phyloP scores from a whole-genome alignment of 2,888 invertebrate genomes.

The Spilarctia lutea region DNA sequence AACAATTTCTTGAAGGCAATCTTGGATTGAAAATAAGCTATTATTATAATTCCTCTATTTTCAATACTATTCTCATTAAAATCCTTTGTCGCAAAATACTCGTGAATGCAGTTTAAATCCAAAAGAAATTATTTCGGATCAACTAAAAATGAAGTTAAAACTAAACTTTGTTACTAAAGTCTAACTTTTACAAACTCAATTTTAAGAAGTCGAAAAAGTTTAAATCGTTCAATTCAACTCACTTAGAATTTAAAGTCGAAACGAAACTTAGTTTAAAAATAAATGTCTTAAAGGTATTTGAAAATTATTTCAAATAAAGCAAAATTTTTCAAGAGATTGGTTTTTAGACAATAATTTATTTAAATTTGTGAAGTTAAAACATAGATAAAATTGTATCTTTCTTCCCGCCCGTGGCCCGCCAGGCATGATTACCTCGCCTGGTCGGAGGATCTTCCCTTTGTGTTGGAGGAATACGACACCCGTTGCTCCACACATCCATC shows the following conservation, averaged over 20 bases:
- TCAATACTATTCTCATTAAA: not conserved
- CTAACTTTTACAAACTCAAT: slow-evolving; percentile 10
- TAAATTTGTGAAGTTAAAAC: not conserved
- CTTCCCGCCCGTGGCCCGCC: too few relatives aligned
- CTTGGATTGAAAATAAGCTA: too few relatives aligned
- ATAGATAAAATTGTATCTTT: too few relatives aligned
- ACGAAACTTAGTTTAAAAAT: not conserved
- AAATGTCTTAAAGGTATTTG: not conserved
- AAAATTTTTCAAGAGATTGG: not conserved
- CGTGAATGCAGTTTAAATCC: slow-evolving; percentile 2
- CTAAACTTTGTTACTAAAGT: not conserved
- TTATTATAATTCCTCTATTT: too few relatives aligned
- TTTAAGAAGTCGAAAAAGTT: not conserved
- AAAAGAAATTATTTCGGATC: slow-evolving; percentile 6
- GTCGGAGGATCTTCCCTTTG: too few relatives aligned
- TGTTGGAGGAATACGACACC: too few relatives aligned
- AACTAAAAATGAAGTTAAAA: not conserved
- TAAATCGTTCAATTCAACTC: not conserved
- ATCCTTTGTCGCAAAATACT: not conserved
- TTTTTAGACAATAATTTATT: not conserved
- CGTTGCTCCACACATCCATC: too few relatives aligned
- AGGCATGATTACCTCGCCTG: too few relatives aligned
- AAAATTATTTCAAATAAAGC: not conserved
- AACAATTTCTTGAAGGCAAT: too few relatives aligned
- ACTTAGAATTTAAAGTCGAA: not conserved